Evolutionary conservation across 2,113 vertebrate species (phyloP).

Genomic region (Oncorhynchus mykiss): DNA sequence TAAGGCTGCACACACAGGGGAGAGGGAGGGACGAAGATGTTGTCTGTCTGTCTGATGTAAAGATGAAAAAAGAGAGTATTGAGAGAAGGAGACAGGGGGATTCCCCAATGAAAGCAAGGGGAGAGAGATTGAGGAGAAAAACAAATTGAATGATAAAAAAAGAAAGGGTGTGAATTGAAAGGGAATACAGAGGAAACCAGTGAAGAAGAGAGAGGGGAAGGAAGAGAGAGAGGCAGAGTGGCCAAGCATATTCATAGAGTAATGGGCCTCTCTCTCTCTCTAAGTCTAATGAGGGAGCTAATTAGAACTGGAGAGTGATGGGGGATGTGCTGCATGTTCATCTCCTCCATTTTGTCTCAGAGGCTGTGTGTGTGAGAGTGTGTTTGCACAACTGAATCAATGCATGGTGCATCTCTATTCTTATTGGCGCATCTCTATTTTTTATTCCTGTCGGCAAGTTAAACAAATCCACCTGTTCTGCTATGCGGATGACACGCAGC

Average conservation of each 20-base stretch:
- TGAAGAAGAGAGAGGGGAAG: not conserved
- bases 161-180: not conserved
- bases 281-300: slow-evolving; percentile 86
- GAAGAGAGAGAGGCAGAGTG: slow-evolving; percentile 23
- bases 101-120: not conserved
- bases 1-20: not conserved
- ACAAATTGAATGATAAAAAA: not conserved
- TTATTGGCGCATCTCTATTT: not conserved
- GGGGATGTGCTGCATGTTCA: slow-evolving; percentile 59
- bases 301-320: slow-evolving; percentile 83
- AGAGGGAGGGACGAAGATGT: not conserved
- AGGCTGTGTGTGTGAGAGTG: not conserved
- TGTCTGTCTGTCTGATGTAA: not conserved
- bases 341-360: slow-evolving; percentile 38
- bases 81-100: slow-evolving; percentile 4
- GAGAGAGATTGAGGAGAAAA: not conserved
- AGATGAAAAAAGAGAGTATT: not conserved
- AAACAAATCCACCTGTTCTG: not conserved
- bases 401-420: slow-evolving; percentile 5
- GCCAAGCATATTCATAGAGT: slow-evolving; percentile 52
- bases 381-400: not conserved
- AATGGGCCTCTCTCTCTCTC: slow-evolving; percentile 35
- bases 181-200: slow-evolving; percentile 13
- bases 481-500: too few species aligned
- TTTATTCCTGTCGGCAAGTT: slow-evolving; percentile 3